Percentiles rank a stretch among this genome's conserved stretches.
phyloP scores from a whole-genome alignment of 2,888 invertebrate species.

The Gymnosoma rotundatum region DNA sequence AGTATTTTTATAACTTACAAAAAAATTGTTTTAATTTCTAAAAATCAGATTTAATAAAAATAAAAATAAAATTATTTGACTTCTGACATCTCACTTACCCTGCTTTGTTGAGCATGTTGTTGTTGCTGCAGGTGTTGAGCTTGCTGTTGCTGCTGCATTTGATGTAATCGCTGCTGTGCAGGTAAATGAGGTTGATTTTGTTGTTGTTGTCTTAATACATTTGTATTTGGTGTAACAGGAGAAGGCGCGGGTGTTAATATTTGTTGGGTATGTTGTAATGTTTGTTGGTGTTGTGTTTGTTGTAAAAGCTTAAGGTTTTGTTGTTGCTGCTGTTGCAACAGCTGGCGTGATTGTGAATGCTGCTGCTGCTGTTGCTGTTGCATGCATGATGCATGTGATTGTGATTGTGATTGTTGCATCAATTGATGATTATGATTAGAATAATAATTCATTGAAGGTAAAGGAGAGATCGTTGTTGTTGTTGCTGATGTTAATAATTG shows the following conservation, averaged over 20 bases:
- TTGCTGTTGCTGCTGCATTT: conserved; percentile 52
- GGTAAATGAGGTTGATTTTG: conserved; percentile 61
- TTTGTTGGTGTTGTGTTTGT: conserved; percentile 55
- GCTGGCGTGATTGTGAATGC: conserved; percentile 68
- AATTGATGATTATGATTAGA: conserved; percentile 57
- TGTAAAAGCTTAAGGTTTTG: conserved; percentile 63
- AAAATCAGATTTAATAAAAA: not conserved
- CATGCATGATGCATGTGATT: conserved; percentile 37
- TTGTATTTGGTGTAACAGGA: conserved; percentile 31
- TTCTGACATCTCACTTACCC: conserved; percentile 63
- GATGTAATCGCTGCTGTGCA: conserved; percentile 68
- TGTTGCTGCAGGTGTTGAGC: conserved; percentile 65
- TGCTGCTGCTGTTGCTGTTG: conserved; percentile 48
- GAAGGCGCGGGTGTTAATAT: conserved; percentile 64
- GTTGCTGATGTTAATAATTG: conserved; percentile 66
- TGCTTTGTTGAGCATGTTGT: conserved; percentile 64
- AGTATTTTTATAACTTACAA: no score
- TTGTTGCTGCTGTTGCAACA: conserved; percentile 55
- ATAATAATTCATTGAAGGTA: conserved; percentile 69
- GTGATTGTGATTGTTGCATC: conserved; percentile 51
- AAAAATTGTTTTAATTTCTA: no score
- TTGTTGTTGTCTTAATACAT: conserved; percentile 68
- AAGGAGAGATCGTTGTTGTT: conserved; percentile 70
- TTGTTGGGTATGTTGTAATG: conserved; percentile 66
- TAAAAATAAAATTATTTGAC: not conserved